Base-by-base conservation (phyloP, 2,888 invertebrate genomes). In the Meta bourneti region DNA sequence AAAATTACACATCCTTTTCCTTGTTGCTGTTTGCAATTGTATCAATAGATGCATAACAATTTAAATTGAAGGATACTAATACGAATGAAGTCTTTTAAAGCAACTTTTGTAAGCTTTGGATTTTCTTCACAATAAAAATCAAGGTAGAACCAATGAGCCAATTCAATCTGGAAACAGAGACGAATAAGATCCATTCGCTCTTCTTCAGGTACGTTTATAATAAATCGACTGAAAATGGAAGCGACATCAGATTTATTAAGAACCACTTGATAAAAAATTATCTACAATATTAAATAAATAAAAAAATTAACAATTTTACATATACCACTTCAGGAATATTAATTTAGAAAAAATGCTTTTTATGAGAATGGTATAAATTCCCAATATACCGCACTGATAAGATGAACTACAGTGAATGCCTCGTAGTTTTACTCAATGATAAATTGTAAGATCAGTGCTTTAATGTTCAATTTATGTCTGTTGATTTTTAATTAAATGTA, bases 61-160 rank as follows among this genome's bases (percentile, higher is more conserved):
- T 34, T 34, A 34, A n/a, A 34, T 34, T 34, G 52, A 93, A 93
- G 93, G 93, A 93, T 93, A 93, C 93, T 94, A 8, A 93, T 89
- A 93, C 96, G 96, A 34, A 98, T 97, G 95, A 98, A 98, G 94
- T 97, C 97, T 94, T 97, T 97, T 94, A 98, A 97, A 91, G 96
- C 96, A 94, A 97, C 83, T 20, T 85, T 89, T 13, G 93, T 93
- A 8, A 93, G 89, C n/a, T 90, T 88, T 7, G 90, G 71, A 61
- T 92, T 78, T 77, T 93, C 93, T 49, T 93, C 95, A 94, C 98
- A 98, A 95, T 98, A 99, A 95, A 98, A 98, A 95, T 99, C 99
- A 94, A 99, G 95, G 95, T 99, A 99, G 95, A 99, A 99, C 99
- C 99, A 99, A 95, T 99, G 99, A 0, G 99, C 99, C 93, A 98